Percentiles rank a stretch among this genome's conserved stretches.
Conservation (phyloP, 2,113 vertebrate species). For the Otis tarda region DNA sequence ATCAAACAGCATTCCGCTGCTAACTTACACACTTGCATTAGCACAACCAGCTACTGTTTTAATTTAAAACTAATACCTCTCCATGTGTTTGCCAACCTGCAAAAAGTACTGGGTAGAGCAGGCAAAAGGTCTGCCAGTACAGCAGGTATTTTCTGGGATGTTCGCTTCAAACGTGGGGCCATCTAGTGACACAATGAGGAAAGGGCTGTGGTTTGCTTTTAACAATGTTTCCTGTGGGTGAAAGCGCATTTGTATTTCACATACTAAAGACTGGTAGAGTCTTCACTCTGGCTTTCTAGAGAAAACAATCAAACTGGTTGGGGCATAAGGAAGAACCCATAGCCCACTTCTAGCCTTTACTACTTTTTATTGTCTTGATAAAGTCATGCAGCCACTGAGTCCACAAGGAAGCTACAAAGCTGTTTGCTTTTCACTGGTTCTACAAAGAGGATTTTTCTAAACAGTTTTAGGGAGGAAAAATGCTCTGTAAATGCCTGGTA, state of each 20-base stretch:
- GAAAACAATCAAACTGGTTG: not conserved
- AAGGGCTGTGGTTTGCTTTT: not conserved
- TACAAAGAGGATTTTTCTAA: not conserved
- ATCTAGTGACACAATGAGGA: slow-evolving; percentile 58
- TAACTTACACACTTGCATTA: not conserved
- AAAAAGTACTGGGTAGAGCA: not conserved
- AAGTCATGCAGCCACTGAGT: not conserved
- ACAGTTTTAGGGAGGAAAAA: not conserved
- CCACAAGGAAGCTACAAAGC: not conserved
- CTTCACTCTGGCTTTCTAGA: not conserved
- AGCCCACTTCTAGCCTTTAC: not conserved
- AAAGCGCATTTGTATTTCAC: not conserved
- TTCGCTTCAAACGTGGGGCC: slow-evolving; percentile 55
- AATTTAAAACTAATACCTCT: not conserved
- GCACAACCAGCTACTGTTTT: not conserved
- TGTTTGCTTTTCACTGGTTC: not conserved
- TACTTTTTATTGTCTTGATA: not conserved
- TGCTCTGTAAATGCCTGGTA: not conserved
- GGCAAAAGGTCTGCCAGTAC: rapidly evolving
- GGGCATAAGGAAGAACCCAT: not conserved
- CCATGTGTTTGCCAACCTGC: not conserved
- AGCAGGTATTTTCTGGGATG: not conserved
- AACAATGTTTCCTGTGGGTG: not conserved
- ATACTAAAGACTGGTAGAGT: not conserved
- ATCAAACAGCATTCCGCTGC: not conserved